phyloP scores from a whole-genome alignment of 1,140 invertebrate genomes.

The Oedothorax gibbosus region DNA sequence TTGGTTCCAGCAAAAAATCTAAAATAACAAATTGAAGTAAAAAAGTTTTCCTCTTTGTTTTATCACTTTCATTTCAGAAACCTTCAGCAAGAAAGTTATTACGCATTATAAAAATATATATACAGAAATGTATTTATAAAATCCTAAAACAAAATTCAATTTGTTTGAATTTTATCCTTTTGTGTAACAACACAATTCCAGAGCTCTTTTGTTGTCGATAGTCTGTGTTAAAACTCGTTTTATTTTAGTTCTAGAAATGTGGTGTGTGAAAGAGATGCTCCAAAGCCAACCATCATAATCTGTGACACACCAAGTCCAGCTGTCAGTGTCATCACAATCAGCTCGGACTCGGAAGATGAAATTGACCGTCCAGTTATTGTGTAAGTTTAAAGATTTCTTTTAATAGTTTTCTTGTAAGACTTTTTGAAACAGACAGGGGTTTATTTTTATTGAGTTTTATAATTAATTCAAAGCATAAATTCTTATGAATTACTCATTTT shows the following conservation, averaged over 20 bases:
- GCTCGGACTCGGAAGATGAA: constrained; percentile 92
- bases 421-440: not conserved
- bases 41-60: too few relatives aligned
- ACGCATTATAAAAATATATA: too few relatives aligned
- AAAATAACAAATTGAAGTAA: too few relatives aligned
- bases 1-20: too few relatives aligned
- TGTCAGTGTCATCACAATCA: constrained; percentile 95
- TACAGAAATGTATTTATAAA: too few relatives aligned
- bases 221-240: not conserved
- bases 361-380: constrained; percentile 46
- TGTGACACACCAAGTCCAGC: constrained; percentile 86
- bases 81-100: too few relatives aligned
- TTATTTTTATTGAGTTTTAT: not conserved
- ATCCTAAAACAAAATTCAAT: not conserved
- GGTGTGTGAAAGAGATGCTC: constrained; percentile 56
- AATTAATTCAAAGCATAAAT: not conserved
- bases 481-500: too few relatives aligned
- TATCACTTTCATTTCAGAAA: too few relatives aligned
- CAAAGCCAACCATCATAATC: constrained; percentile 84
- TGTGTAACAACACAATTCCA: not conserved
- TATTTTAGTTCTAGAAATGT: not conserved
- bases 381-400: constrained; percentile 38
- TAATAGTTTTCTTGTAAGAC: not conserved
- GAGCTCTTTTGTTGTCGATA: not conserved
- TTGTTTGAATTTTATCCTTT: too few relatives aligned